Percentiles rank a stretch among this genome's conserved stretches.
Evolutionary conservation across 2,888 invertebrate genomes (phyloP).

Genomic region (Acronicta psi): DNA sequence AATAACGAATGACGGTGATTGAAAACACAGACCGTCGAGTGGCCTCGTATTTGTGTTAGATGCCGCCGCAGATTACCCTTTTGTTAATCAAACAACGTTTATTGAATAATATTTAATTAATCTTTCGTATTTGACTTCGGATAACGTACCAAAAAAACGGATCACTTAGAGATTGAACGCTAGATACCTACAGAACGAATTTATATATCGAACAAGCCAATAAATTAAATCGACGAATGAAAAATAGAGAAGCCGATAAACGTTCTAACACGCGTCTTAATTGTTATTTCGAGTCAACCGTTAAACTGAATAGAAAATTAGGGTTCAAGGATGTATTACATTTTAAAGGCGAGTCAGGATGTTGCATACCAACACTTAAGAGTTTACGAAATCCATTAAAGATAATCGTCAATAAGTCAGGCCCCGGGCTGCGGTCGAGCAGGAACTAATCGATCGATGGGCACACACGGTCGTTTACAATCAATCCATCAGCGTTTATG

Average conservation of each 20-base stretch:
- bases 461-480: slow-evolving; percentile 84
- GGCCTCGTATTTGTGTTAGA: slow-evolving; percentile 85
- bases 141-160: slow-evolving; percentile 62
- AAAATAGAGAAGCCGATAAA: slow-evolving; percentile 54
- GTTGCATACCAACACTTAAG: slow-evolving; percentile 77
- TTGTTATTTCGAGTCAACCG: slow-evolving; percentile 68
- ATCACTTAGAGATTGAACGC: slow-evolving; percentile 59
- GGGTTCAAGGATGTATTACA: slow-evolving; percentile 70
- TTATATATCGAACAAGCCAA: slow-evolving; percentile 52
- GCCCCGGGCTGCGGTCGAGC: slow-evolving; percentile 75
- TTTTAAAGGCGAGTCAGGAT: slow-evolving; percentile 72
- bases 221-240: slow-evolving; percentile 37
- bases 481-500: slow-evolving; percentile 88
- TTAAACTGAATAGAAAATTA: slow-evolving; percentile 76
- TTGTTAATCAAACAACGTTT: slow-evolving; percentile 87
- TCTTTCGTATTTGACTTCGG: slow-evolving; percentile 83
- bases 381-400: slow-evolving; percentile 85
- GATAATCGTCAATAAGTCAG: slow-evolving; percentile 81
- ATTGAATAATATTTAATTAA: slow-evolving; percentile 88
- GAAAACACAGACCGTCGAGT: slow-evolving; percentile 84
- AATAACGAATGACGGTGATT: slow-evolving; percentile 88
- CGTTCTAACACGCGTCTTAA: slow-evolving; percentile 62
- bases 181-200: slow-evolving; percentile 52
- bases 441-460: slow-evolving; percentile 87
- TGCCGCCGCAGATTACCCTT: slow-evolving; percentile 87